These are phyloP conservation scores for Phyto melanocephala DNA, from an alignment of 2,888 invertebrate genomes.

Conservation along the genomic window DNA sequence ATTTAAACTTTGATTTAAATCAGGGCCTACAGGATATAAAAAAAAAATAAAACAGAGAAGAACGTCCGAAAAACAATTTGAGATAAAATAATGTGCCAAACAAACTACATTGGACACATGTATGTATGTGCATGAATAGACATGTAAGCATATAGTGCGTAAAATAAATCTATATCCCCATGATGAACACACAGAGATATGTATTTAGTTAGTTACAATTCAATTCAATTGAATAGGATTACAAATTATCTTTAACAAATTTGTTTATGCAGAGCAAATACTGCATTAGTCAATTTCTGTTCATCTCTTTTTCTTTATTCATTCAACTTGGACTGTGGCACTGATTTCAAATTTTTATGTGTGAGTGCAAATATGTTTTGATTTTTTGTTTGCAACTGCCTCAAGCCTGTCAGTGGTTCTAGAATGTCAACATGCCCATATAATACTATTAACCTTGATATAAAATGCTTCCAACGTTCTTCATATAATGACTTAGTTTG, in stretches of 20 bases:
- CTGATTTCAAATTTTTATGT: background rate
- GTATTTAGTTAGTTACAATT: background rate
- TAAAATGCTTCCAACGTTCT: constrained; percentile 50
- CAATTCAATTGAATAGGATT: constrained; percentile 16
- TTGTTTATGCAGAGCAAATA: background rate
- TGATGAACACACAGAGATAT: background rate
- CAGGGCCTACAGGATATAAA: constrained; percentile 44
- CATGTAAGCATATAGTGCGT: background rate
- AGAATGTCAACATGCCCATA: constrained; percentile 52
- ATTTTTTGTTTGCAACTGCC: constrained; percentile 13
- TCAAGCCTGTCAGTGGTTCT: constrained; percentile 44
- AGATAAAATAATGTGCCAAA: constrained; percentile 28
- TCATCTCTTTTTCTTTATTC: background rate
- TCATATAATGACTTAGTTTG: background rate
- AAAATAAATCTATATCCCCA: background rate
- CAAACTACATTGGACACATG: background rate
- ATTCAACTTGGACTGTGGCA: background rate
- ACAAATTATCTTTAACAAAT: constrained; percentile 13
- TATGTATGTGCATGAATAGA: background rate
- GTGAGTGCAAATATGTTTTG: background rate
- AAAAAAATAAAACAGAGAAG: background rate
- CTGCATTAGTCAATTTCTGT: constrained; percentile 6
- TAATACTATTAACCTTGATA: constrained; percentile 57
- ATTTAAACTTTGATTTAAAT: constrained; percentile 60
- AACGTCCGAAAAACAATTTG: constrained; percentile 9